A percentile compares a stretch with the other conserved stretches of the same genome.
These are phyloP conservation scores for Epinephelus cyanopodus DNA, from an alignment of 2,113 vertebrate genomes.

Conservation along the genomic window DNA sequence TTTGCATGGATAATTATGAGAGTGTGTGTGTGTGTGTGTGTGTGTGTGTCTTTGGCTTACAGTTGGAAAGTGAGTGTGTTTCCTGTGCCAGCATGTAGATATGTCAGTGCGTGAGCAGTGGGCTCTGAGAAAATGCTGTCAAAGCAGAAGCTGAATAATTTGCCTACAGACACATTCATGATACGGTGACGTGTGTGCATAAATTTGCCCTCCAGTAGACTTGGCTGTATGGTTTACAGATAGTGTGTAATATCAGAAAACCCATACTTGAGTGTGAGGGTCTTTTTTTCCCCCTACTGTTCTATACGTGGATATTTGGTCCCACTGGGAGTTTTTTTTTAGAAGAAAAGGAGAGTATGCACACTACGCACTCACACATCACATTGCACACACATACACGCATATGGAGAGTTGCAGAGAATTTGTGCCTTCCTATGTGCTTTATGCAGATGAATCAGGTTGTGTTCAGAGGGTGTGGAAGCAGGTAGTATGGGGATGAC, in stretches of 20 bases:
- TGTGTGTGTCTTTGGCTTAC: constrained; percentile 34
- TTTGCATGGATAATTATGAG: constrained; percentile 55
- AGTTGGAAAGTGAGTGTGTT: constrained; percentile 22
- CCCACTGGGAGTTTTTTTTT: constrained; percentile 34
- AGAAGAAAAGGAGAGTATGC: constrained; percentile 16
- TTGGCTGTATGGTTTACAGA: constrained; percentile 56
- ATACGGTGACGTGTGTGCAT: constrained; percentile 57
- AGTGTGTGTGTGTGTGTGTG: constrained; percentile 14
- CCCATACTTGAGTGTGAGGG: constrained; percentile 25
- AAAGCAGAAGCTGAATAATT: constrained; percentile 73
- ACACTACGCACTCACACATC: not conserved
- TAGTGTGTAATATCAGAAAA: constrained; percentile 46
- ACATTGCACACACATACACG: not conserved
- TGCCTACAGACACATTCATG: constrained; percentile 66
- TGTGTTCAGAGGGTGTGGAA: constrained; percentile 18
- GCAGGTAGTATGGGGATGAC: not conserved
- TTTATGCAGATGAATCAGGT: constrained; percentile 36
- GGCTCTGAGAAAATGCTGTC: constrained; percentile 66
- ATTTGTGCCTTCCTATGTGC: constrained; percentile 13
- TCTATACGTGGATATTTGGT: constrained; percentile 35
- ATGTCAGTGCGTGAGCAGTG: constrained; percentile 42
- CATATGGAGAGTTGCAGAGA: not conserved
- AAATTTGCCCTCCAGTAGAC: constrained; percentile 63
- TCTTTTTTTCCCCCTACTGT: constrained; percentile 9
- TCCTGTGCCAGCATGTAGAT: constrained; percentile 48